Evolutionary conservation across 2,797 vertebrate genomes (phyloP).

Genomic region (Trichosurus vulpecula): DNA sequence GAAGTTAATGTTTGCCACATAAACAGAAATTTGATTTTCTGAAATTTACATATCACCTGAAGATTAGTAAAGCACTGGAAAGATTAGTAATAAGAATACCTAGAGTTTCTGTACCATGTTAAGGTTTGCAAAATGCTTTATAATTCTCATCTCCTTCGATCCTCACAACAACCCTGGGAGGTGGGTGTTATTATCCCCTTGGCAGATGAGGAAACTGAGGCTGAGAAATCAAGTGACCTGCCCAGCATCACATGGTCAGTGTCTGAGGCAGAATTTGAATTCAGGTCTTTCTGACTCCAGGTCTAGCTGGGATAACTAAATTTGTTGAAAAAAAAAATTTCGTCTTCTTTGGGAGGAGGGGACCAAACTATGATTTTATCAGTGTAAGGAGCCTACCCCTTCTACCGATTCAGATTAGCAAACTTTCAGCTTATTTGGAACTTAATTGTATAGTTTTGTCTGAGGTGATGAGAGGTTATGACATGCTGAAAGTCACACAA

Average conservation of each 20-base stretch:
- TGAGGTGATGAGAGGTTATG: neutral
- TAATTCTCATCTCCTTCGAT: neutral
- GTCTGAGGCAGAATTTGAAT: neutral
- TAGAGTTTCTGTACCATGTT: neutral
- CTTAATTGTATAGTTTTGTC: no score
- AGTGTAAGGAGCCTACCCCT: no score
- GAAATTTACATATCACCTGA: no score
- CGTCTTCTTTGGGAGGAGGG: neutral
- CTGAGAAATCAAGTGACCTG: neutral
- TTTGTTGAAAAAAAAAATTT: neutral
- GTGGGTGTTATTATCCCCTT: neutral
- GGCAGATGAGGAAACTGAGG: neutral
- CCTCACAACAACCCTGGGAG: neutral
- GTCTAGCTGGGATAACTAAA: neutral
- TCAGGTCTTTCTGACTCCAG: no score
- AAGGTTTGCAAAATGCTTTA: neutral
- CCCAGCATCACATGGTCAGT: neutral
- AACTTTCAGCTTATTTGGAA: no score
- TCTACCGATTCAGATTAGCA: no score
- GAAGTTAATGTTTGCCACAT: no score
- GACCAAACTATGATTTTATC: neutral
- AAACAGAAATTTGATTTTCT: no score
- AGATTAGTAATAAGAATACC: no score
- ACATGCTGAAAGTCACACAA: neutral
- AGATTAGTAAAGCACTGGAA: no score